Evolutionary conservation across 2,113 vertebrate species (phyloP).

Genomic region (Pollimyrus isidori): DNA sequence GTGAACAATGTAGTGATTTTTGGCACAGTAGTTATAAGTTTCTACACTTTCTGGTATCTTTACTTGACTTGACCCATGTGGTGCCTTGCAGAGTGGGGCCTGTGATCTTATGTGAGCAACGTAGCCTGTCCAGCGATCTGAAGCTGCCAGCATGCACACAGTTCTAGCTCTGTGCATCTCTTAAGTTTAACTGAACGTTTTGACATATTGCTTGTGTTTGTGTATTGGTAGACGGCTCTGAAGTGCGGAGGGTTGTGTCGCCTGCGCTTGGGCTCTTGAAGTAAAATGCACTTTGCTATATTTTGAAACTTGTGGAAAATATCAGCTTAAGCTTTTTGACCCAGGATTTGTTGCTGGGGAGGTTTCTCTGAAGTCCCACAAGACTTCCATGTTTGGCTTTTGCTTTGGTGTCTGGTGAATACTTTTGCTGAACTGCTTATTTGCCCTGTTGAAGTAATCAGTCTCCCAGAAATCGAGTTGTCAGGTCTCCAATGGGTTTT

Average conservation of each 20-base stretch:
- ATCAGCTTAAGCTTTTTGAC: not conserved
- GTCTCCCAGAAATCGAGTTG: not conserved
- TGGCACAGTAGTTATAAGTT: not conserved
- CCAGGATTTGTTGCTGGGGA: not conserved
- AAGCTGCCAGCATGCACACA: not conserved
- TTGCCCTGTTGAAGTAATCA: not conserved
- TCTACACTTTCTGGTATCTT: not conserved
- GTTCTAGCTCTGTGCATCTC: not conserved
- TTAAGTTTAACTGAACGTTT: not conserved
- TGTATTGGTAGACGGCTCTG: not conserved
- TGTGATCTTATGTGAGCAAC: not conserved
- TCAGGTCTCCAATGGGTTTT: not conserved
- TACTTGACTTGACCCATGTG: not conserved
- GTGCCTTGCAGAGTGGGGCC: not conserved
- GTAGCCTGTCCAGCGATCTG: not conserved
- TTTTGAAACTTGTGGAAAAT: not conserved
- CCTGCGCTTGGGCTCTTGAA: not conserved
- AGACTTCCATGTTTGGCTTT: not conserved
- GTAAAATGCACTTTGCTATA: not conserved
- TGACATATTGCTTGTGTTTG: not conserved
- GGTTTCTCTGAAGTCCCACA: not conserved
- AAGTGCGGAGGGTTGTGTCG: not conserved
- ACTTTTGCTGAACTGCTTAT: not conserved
- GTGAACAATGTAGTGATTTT: not conserved
- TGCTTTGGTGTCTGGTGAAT: not conserved